Conservation (phyloP, 2,797 vertebrate species). For the Hoplostethus mediterraneus region DNA sequence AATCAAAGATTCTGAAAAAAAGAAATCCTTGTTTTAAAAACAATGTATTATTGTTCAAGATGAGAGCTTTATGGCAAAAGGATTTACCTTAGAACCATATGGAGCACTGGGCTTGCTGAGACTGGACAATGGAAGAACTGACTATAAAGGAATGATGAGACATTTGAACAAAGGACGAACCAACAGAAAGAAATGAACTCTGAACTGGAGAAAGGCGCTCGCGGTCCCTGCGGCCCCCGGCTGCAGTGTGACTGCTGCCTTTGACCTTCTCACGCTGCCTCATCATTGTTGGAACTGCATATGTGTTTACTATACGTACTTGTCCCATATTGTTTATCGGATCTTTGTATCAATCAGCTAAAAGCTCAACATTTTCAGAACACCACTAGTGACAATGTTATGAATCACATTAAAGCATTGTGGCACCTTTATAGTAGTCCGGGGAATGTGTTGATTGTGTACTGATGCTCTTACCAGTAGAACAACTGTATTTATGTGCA, state of each 20-base stretch:
- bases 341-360: conserved; percentile 82
- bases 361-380: conserved; percentile 72
- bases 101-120: conserved; percentile 64
- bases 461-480: conserved; percentile 32
- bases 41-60: conserved; percentile 72
- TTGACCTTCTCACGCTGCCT: conserved; percentile 69
- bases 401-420: conserved; percentile 80
- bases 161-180: conserved; percentile 55
- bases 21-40: conserved; percentile 72
- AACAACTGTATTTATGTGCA: conserved; percentile 42
- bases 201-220: conserved; percentile 47
- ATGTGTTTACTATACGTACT: conserved; percentile 77
- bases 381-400: conserved; percentile 77
- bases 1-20: conserved; percentile 63
- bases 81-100: conserved; percentile 59
- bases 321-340: conserved; percentile 80
- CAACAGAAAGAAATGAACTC: conserved; percentile 64
- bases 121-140: conserved; percentile 49
- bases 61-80: conserved; percentile 76
- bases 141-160: conserved; percentile 52
- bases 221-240: conserved; percentile 37
- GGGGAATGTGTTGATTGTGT: conserved; percentile 68
- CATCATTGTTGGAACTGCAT: conserved; percentile 73
- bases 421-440: conserved; percentile 78
- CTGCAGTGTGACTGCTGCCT: conserved; percentile 46